Percentiles rank a stretch among this genome's conserved stretches.
These are phyloP conservation scores for Falco berigora DNA, from an alignment of 2,797 vertebrate genomes.

Conservation along the genomic window DNA sequence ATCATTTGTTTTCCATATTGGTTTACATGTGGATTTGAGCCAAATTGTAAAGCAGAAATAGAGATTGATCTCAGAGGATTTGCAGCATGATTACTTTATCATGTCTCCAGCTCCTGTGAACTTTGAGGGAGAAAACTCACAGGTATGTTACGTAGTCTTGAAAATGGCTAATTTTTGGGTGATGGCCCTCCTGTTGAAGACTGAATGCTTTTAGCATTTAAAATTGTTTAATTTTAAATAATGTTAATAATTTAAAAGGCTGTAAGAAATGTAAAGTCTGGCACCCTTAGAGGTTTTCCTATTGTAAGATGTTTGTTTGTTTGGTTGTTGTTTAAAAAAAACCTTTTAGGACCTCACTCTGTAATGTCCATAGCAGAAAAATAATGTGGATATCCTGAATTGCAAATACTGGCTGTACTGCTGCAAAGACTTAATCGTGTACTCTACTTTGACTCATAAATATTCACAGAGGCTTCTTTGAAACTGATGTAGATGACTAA, in stretches of 20 bases:
- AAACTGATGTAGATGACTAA: not conserved
- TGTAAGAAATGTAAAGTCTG: not conserved
- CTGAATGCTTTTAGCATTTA: not conserved
- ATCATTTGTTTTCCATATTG: not conserved
- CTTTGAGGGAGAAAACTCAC: not conserved
- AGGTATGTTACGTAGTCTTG: not conserved
- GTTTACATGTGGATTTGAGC: not conserved
- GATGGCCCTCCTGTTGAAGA: not conserved
- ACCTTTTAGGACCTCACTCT: not conserved
- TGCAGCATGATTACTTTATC: not conserved
- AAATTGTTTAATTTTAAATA: not conserved
- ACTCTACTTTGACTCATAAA: not conserved
- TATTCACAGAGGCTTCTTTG: not conserved
- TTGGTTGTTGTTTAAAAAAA: not conserved
- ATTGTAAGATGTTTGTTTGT: not conserved
- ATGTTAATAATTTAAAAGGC: not conserved
- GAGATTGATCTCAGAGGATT: not conserved
- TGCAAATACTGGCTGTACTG: not conserved
- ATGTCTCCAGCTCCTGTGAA: not conserved
- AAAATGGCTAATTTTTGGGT: not conserved
- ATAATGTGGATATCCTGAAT: not conserved
- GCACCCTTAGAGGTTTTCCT: not conserved
- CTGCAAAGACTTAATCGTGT: not conserved
- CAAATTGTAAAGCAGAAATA: not conserved
- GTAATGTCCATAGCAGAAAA: not conserved